Percentiles rank a stretch among this genome's conserved stretches.
phyloP scores from a whole-genome alignment of 2,888 invertebrate genomes.

The Hydraecia micacea region DNA sequence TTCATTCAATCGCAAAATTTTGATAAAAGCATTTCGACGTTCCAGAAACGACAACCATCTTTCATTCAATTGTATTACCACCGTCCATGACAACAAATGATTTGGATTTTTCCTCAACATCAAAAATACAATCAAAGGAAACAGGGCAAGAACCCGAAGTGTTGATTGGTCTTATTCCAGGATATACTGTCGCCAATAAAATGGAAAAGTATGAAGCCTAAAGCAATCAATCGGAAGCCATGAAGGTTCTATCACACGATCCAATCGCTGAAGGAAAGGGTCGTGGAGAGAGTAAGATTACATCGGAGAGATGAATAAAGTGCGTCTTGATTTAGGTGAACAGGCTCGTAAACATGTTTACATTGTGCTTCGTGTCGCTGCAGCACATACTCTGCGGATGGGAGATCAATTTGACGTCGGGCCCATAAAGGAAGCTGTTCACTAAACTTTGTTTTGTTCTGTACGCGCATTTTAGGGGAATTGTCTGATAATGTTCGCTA shows the following conservation, averaged over 20 bases:
- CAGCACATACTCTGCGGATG: conserved; percentile 32
- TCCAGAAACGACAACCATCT: conserved; percentile 9
- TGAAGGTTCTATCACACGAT: conserved; percentile 50
- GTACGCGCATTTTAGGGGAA: conserved; percentile 46
- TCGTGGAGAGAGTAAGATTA: conserved; percentile 50
- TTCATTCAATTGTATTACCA: conserved; percentile 31
- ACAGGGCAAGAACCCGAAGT: conserved; percentile 48
- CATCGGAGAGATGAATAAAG: conserved; percentile 67
- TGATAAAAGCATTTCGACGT: conserved; percentile 35
- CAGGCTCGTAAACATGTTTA: conserved; percentile 74
- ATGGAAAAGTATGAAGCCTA: conserved; percentile 58
- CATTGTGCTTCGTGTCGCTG: conserved; percentile 42
- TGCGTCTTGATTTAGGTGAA: conserved; percentile 66
- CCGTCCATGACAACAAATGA: conserved; percentile 44
- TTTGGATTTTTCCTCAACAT: conserved; percentile 47
- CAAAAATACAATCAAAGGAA: conserved; percentile 53
- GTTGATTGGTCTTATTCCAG: conserved; percentile 64
- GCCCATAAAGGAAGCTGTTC: conserved; percentile 54
- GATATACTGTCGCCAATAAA: conserved; percentile 61
- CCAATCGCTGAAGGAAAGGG: conserved; percentile 50
- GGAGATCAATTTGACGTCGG: conserved; percentile 45
- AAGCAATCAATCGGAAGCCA: conserved; percentile 62
- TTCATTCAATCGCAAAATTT: conserved; percentile 40
- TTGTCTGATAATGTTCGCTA: conserved; percentile 14
- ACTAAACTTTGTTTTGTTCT: conserved; percentile 64